Evolutionary conservation across 2,888 invertebrate species (phyloP).

Genomic region (Oligia latruncula): DNA sequence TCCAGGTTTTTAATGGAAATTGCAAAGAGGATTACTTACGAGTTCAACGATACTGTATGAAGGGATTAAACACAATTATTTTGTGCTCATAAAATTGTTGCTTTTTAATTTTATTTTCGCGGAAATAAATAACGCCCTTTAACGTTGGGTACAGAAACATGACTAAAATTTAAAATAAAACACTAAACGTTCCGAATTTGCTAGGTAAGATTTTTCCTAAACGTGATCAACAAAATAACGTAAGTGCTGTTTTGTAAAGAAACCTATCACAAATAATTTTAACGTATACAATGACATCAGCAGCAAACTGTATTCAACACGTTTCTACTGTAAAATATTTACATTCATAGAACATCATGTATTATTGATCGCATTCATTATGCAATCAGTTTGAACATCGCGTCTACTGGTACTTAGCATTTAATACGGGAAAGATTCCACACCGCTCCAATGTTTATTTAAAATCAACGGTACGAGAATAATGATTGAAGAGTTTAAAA

Average conservation of each 20-base stretch:
- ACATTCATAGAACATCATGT: slow-evolving; percentile 35
- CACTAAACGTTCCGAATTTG: background rate
- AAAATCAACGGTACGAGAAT: background rate
- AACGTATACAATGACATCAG: background rate
- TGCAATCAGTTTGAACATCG: slow-evolving; percentile 19
- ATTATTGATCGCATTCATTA: slow-evolving; percentile 44
- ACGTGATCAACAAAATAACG: background rate
- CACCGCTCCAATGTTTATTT: slow-evolving; percentile 4
- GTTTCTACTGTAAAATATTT: slow-evolving; percentile 25
- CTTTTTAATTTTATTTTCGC: slow-evolving; percentile 24
- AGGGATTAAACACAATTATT: slow-evolving; percentile 5
- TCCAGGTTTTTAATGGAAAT: slow-evolving; percentile 12
- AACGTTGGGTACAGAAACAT: background rate
- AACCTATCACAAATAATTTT: background rate
- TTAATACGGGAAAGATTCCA: slow-evolving; percentile 22
- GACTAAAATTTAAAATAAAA: slow-evolving; percentile 4
- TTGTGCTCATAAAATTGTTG: slow-evolving; percentile 12
- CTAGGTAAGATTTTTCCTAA: background rate
- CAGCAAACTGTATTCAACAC: slow-evolving; percentile 1
- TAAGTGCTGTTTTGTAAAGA: background rate
- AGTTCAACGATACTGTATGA: slow-evolving; percentile 7
- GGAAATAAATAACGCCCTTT: background rate
- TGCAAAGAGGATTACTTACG: slow-evolving; percentile 16
- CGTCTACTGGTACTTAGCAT: slow-evolving; percentile 45
- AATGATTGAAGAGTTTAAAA: background rate